phyloP scores from a whole-genome alignment of 2,888 invertebrate species.

The Apotomis betuletana region DNA sequence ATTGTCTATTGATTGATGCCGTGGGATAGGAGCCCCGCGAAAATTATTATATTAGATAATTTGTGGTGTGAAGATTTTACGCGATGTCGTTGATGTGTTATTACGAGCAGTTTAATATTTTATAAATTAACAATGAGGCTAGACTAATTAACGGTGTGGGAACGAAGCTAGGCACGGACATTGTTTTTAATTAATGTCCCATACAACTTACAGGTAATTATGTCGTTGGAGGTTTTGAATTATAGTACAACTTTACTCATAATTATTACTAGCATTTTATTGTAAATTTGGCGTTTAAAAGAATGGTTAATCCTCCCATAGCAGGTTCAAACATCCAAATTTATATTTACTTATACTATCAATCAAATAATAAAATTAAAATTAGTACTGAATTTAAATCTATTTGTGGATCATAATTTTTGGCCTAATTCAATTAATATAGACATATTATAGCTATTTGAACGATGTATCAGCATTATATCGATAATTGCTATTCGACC shows the following conservation, averaged over 20 bases:
- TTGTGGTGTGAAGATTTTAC: neutral
- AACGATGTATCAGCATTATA: too few species aligned
- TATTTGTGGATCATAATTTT: too few species aligned
- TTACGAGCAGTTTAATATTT: neutral
- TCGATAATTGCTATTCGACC: too few species aligned
- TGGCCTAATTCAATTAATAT: too few species aligned
- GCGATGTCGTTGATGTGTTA: neutral
- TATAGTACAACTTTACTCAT: neutral
- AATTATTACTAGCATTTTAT: neutral
- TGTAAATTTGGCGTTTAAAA: too few species aligned
- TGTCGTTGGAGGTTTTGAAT: neutral
- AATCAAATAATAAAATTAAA: too few species aligned
- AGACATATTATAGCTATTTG: too few species aligned
- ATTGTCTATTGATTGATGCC: too few species aligned
- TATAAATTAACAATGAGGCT: slow-evolving; percentile 18
- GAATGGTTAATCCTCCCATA: too few species aligned
- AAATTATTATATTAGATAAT: neutral
- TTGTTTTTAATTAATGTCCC: slow-evolving; percentile 16
- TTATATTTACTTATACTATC: too few species aligned
- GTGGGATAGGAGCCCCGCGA: neutral
- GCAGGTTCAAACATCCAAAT: too few species aligned
- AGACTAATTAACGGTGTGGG: slow-evolving; percentile 10
- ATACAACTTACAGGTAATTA: slow-evolving; percentile 6
- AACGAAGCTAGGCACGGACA: neutral
- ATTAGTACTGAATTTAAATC: too few species aligned